Conservation (phyloP, 2,888 invertebrate genomes). For the Elegia similella region DNA sequence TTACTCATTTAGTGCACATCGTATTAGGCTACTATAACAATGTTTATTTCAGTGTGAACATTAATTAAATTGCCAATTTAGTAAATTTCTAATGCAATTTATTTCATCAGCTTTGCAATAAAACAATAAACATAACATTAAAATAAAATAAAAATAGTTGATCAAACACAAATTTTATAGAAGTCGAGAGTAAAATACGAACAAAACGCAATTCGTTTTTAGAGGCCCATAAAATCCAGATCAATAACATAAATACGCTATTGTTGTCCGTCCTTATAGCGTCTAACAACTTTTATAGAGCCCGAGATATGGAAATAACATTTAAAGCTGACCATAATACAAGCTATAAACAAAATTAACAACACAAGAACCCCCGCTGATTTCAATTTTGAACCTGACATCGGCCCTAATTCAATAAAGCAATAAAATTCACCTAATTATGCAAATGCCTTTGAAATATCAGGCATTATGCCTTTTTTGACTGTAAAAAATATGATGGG, state of each 20-base stretch:
- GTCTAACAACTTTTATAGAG: slow-evolving; percentile 73
- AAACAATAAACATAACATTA: slow-evolving; percentile 17
- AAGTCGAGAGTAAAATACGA: slow-evolving; percentile 22
- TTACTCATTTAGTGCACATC: background rate
- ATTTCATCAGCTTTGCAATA: background rate
- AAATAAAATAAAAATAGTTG: slow-evolving; percentile 25
- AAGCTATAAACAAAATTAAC: slow-evolving; percentile 82
- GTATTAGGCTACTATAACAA: background rate
- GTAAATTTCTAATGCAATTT: background rate
- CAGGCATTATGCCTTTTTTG: slow-evolving; percentile 67
- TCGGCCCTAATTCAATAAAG: slow-evolving; percentile 81
- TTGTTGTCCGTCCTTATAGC: slow-evolving; percentile 68
- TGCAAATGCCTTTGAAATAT: slow-evolving; percentile 78
- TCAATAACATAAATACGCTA: slow-evolving; percentile 71
- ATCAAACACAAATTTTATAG: slow-evolving; percentile 19
- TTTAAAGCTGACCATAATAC: slow-evolving; percentile 76
- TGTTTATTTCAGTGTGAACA: background rate
- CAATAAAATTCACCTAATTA: slow-evolving; percentile 82
- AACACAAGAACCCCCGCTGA: slow-evolving; percentile 76
- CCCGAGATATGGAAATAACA: slow-evolving; percentile 71
- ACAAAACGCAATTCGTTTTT: slow-evolving; percentile 33
- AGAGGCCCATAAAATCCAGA: slow-evolving; percentile 65
- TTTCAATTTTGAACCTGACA: slow-evolving; percentile 81
- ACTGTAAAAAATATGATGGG: slow-evolving; percentile 68
- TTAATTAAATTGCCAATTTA: background rate